Conservation (phyloP, 1,140 invertebrate species). For the Meloidogyne chitwoodi region DNA sequence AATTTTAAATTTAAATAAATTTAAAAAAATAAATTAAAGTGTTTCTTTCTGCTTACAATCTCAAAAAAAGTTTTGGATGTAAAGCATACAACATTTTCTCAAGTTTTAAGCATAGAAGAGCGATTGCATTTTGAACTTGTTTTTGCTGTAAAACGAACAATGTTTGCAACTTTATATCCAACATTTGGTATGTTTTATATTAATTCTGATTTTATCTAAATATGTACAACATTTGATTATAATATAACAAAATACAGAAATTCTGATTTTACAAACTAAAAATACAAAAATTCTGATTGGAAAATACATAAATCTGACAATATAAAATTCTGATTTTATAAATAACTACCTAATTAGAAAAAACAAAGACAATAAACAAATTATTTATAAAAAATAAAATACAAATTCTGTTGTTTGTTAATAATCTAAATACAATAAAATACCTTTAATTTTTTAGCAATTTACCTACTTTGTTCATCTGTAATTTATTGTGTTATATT, state of each 20-base stretch:
- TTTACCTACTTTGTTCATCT: constrained; percentile 37
- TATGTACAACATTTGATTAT: too few species aligned
- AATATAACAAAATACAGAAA: too few species aligned
- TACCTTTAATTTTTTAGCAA: constrained; percentile 22
- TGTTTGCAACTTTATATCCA: constrained; percentile 42
- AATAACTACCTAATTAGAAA: too few species aligned
- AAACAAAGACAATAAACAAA: too few species aligned
- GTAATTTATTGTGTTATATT: constrained; percentile 40
- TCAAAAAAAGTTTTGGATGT: constrained; percentile 34
- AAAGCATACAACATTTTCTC: constrained; percentile 24
- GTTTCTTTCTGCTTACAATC: constrained; percentile 44
- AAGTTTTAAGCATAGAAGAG: constrained; percentile 39
- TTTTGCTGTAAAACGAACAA: constrained; percentile 41
- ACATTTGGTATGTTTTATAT: constrained; percentile 35
- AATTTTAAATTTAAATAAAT: not conserved
- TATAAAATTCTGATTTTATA: too few species aligned
- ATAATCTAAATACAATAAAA: not conserved
- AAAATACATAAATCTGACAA: too few species aligned
- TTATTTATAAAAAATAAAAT: too few species aligned
- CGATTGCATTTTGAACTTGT: constrained; percentile 34
- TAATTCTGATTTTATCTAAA: not conserved
- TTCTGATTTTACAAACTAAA: not conserved
- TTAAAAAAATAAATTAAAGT: constrained; percentile 24
- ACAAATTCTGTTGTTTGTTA: too few species aligned
- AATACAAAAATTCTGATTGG: constrained; percentile 1